Base-by-base conservation (phyloP, 2,888 invertebrate species). In the Euplexia lucipara region DNA sequence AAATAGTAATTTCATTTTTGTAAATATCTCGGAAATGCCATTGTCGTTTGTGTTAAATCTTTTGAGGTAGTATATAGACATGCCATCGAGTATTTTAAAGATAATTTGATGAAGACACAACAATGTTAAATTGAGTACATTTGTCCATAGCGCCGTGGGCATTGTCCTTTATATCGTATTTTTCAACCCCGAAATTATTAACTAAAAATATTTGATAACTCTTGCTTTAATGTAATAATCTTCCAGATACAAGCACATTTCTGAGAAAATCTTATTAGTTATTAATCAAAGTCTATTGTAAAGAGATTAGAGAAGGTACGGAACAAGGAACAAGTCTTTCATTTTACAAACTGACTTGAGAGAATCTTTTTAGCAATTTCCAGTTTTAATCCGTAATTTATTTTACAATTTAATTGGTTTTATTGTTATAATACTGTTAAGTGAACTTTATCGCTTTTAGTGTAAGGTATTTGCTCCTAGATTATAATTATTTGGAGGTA, bases 251-350 rank as follows among this genome's bases (percentile, higher is more conserved):
- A 45, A 54, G 47, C n/a, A 22, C 32, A 54, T 59, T 69, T 58
- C 57, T 32, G 18, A 12, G 41, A 58, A 63, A 76, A 67, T 53
- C 52, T 57, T 67, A 67, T 74, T 68, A 67, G 42, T 58, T 45
- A 77, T 73, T 53, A 68, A 78, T 78, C 67, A 78, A 54, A 35
- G 37, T 20, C 49, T 62, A 74, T 78, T 77, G 67, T 70, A 22
- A 49, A 59, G 60, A 49, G 56, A 60, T 65, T 26, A 67, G 18
- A 41, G 39, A 45, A 57, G 61, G 32, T 56, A 71, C 45, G 22
- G 53, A 58, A 77, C 47, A 62, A 68, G 35, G 47, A 61, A 67
- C 37, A 61, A 68, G 54, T 60, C 37, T 65, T 51, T 60, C 22
- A 60, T 41, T 71, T 67, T 41, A 56, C 52, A 26, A 61, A 68